These are phyloP conservation scores for Thecocarcelia acutangulata DNA, from an alignment of 2,888 invertebrate species.

Conservation along the genomic window DNA sequence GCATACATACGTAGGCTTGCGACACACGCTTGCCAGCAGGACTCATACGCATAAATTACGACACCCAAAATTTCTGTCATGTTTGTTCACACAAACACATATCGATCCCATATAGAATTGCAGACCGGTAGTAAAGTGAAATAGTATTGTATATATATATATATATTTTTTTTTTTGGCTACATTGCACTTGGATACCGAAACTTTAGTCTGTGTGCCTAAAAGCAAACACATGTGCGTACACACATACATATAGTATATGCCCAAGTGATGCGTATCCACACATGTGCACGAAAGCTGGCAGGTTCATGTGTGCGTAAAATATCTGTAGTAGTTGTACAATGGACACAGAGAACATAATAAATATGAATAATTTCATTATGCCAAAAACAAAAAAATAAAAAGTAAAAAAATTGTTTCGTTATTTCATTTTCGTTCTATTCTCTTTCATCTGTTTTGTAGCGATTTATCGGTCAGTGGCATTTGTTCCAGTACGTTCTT, in stretches of 20 bases:
- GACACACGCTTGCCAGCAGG: neutral
- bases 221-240: neutral
- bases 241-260: neutral
- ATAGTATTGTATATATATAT: slow-evolving; percentile 11
- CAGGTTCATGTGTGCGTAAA: neutral
- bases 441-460: neutral
- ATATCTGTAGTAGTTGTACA: neutral
- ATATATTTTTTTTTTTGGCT: neutral
- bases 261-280: neutral
- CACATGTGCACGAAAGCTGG: neutral
- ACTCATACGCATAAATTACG: slow-evolving; percentile 39
- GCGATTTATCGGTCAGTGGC: slow-evolving; percentile 61
- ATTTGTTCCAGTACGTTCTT: slow-evolving; percentile 29
- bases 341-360: neutral
- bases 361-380: slow-evolving; percentile 33
- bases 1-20: neutral
- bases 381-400: neutral
- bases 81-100: neutral
- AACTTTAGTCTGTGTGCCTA: neutral
- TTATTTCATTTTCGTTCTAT: slow-evolving; percentile 6
- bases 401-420: slow-evolving; percentile 16
- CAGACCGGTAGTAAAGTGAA: slow-evolving; percentile 13
- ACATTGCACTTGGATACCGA: neutral
- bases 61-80: slow-evolving; percentile 35
- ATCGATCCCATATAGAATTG: neutral